Percentiles rank a stretch among this genome's conserved stretches.
Conservation (phyloP, 2,113 vertebrate species). For the Coturnix japonica region DNA sequence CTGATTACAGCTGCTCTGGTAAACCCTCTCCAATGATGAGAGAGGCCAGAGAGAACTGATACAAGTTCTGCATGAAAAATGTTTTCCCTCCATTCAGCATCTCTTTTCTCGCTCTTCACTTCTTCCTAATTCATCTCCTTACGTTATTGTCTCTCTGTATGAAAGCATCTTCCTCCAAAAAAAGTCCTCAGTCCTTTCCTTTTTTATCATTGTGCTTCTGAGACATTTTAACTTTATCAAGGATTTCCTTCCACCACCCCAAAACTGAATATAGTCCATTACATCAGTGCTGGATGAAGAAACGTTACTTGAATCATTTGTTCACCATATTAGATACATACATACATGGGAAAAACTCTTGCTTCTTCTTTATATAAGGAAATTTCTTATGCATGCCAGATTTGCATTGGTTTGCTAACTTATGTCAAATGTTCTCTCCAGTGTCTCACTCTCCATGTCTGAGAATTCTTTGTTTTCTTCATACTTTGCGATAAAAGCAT, state of each 20-base stretch:
- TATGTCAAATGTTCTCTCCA: background rate
- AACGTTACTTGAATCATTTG: background rate
- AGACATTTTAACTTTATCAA: background rate
- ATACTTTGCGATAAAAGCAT: rapidly evolving
- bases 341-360: background rate
- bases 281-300: background rate
- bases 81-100: background rate
- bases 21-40: background rate
- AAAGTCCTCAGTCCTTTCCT: background rate
- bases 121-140: background rate
- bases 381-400: background rate
- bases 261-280: background rate
- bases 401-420: background rate
- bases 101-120: background rate
- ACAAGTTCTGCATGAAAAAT: background rate
- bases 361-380: background rate
- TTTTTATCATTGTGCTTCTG: background rate
- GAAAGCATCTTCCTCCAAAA: background rate
- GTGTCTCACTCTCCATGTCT: background rate
- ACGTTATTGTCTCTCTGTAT: background rate
- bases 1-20: background rate
- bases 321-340: background rate
- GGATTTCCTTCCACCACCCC: background rate
- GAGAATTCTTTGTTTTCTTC: background rate
- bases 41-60: background rate